phyloP scores from a whole-genome alignment of 2,888 invertebrate species.

The Synergus itoensis region DNA sequence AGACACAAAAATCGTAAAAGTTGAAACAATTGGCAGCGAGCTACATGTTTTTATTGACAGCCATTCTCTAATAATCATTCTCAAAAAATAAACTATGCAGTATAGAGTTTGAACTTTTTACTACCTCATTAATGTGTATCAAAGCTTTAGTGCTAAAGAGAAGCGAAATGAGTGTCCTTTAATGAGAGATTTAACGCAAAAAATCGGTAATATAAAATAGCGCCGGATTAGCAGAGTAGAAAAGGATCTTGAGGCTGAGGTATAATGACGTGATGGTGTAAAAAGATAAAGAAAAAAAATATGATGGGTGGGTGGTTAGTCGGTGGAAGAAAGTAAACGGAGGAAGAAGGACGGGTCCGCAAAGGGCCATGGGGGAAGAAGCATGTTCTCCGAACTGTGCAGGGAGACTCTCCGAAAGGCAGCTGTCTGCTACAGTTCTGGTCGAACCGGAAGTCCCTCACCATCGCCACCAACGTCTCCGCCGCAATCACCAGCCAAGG shows the following conservation, averaged over 20 bases:
- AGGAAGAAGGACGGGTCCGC: conserved; percentile 61
- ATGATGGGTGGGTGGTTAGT: conserved; percentile 43
- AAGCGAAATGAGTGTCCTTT: neutral
- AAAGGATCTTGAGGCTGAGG: neutral
- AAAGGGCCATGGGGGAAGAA: conserved; percentile 76
- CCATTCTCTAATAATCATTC: no score
- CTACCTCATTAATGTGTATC: no score
- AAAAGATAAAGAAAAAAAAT: neutral
- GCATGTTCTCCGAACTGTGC: conserved; percentile 81
- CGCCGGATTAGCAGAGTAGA: neutral
- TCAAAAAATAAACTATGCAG: no score
- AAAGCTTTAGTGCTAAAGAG: conserved; percentile 16
- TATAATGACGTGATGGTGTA: neutral
- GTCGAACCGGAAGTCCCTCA: conserved; percentile 74
- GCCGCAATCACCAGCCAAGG: conserved; percentile 75
- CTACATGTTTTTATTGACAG: conserved; percentile 60
- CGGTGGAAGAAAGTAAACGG: conserved; percentile 50
- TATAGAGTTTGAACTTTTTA: no score
- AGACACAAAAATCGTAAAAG: conserved; percentile 11
- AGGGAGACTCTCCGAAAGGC: conserved; percentile 80
- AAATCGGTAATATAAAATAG: conserved; percentile 10
- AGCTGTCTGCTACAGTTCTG: conserved; percentile 77
- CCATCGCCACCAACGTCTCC: conserved; percentile 76
- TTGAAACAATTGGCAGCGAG: conserved; percentile 60
- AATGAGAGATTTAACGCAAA: neutral